phyloP scores from a whole-genome alignment of 2,888 invertebrate genomes.

The Synergus itoensis region DNA sequence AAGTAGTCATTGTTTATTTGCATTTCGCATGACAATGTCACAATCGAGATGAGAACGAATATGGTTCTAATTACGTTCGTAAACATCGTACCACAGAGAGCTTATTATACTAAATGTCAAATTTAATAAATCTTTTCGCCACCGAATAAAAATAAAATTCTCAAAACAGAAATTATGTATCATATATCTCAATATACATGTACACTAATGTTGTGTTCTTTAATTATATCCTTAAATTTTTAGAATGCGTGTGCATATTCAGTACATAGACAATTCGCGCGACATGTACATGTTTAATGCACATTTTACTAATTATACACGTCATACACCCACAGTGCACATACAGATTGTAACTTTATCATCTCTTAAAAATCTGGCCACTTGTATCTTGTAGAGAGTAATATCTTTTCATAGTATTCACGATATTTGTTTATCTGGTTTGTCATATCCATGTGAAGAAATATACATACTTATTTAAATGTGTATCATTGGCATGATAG shows the following conservation, averaged over 20 bases:
- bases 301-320: not conserved
- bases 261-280: not conserved
- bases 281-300: not conserved
- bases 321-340: not conserved
- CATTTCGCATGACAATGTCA: slow-evolving; percentile 31
- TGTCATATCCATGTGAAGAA: not conserved
- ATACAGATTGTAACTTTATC: no score
- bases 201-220: slow-evolving; percentile 19
- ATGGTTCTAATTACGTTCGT: not conserved
- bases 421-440: not conserved
- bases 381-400: no score
- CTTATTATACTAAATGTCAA: slow-evolving; percentile 47
- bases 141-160: slow-evolving; percentile 31
- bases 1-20: slow-evolving; percentile 26
- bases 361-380: no score
- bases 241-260: not conserved
- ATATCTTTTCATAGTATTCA: no score
- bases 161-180: slow-evolving; percentile 19
- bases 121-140: slow-evolving; percentile 42
- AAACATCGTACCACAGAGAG: slow-evolving; percentile 48
- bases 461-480: slow-evolving; percentile 25
- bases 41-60: not conserved
- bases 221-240: slow-evolving; percentile 2
- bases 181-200: slow-evolving; percentile 1
- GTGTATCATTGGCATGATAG: slow-evolving; percentile 24